phyloP scores from a whole-genome alignment of 1,140 invertebrate species.

The Drosophila bocki region DNA sequence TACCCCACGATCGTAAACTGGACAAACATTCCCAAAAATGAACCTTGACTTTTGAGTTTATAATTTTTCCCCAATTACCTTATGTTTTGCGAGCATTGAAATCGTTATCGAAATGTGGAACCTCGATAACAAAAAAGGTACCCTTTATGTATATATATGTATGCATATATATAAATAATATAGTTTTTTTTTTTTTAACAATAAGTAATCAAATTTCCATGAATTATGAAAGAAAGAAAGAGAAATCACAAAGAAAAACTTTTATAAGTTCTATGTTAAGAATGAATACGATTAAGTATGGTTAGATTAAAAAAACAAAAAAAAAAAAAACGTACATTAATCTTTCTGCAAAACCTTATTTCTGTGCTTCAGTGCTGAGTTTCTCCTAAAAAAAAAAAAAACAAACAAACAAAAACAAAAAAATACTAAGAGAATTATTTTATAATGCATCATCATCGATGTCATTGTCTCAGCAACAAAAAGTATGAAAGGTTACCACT shows the following conservation, averaged over 20 bases:
- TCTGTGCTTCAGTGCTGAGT: constrained; percentile 79
- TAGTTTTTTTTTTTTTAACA: constrained; percentile 65
- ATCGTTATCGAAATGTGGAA: constrained; percentile 16
- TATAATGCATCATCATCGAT: constrained; percentile 42
- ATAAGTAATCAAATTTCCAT: constrained; percentile 82
- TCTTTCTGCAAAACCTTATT: constrained; percentile 72
- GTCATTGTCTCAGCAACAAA: constrained; percentile 42
- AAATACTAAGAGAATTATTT: constrained; percentile 55
- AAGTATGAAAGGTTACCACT: constrained; percentile 51
- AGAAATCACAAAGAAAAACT: constrained; percentile 80
- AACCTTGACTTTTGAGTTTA: constrained; percentile 1
- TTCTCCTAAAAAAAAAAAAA: constrained; percentile 63
- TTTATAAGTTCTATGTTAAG: constrained; percentile 81
- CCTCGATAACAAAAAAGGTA: constrained; percentile 18
- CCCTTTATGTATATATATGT: constrained; percentile 62
- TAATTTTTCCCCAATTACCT: background rate
- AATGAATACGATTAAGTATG: constrained; percentile 62
- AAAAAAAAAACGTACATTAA: constrained; percentile 46
- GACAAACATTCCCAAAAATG: constrained; percentile 11
- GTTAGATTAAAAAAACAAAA: constrained; percentile 76
- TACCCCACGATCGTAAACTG: constrained; percentile 1
- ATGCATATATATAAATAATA: constrained; percentile 63
- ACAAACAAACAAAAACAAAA: constrained; percentile 16
- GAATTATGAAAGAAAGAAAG: constrained; percentile 80
- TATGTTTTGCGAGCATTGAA: constrained; percentile 3